phyloP scores from a whole-genome alignment of 2,888 invertebrate species.

The Cephus pygmeus region DNA sequence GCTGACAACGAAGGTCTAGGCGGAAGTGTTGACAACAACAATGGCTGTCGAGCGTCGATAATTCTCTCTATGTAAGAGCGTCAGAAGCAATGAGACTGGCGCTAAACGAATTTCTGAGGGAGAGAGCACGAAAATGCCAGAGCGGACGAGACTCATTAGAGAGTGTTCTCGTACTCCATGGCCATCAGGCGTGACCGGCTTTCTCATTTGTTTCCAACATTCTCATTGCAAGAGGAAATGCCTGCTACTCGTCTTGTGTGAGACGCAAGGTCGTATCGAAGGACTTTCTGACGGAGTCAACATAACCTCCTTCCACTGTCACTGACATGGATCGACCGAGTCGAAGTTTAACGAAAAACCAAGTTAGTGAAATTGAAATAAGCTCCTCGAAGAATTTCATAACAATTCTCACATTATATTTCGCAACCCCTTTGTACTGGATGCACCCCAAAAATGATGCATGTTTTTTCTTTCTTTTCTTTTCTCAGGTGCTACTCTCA shows the following conservation, averaged over 20 bases:
- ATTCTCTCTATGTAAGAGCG: not conserved
- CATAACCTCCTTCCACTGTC: not conserved
- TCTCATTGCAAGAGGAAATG: conserved; percentile 59
- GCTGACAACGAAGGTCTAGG: not conserved
- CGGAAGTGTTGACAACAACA: not conserved
- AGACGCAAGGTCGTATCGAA: conserved; percentile 60
- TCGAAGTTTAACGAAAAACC: not conserved
- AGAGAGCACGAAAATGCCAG: not conserved
- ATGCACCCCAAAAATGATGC: not conserved
- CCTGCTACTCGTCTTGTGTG: conserved; percentile 41
- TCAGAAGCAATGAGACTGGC: not conserved
- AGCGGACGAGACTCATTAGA: conserved; percentile 60
- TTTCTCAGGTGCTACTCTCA: conserved; percentile 3
- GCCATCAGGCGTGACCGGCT: conserved; percentile 65
- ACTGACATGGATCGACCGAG: not conserved
- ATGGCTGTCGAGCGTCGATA: not conserved
- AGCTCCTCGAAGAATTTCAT: not conserved
- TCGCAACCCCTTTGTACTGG: not conserved
- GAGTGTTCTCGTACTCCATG: conserved; percentile 65
- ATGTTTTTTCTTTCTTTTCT: not conserved
- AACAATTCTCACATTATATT: not conserved
- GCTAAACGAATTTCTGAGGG: not conserved
- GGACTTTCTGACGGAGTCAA: conserved; percentile 17
- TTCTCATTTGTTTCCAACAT: conserved; percentile 60
- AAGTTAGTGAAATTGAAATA: not conserved